Conservation (phyloP, 2,888 invertebrate species). For the Spodoptera littoralis region DNA sequence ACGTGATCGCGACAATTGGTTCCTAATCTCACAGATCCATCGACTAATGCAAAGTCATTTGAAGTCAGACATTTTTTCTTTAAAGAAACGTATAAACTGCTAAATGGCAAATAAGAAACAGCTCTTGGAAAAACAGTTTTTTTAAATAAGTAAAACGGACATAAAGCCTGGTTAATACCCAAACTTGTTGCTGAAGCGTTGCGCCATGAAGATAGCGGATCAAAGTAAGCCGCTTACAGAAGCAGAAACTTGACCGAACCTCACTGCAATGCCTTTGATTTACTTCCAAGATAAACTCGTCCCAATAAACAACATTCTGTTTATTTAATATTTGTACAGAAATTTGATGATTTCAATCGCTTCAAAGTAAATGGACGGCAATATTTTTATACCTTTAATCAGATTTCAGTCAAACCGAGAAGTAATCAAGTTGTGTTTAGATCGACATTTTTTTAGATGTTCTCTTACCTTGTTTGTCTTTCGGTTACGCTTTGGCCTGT, state of each 20-base stretch:
- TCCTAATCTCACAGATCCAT: conserved; percentile 35
- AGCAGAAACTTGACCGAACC: conserved; percentile 62
- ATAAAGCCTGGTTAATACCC: conserved; percentile 57
- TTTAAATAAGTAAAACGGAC: conserved; percentile 53
- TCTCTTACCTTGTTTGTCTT: too few species aligned
- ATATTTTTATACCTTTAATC: conserved; percentile 47
- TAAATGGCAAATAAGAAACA: conserved; percentile 23
- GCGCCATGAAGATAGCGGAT: conserved; percentile 63
- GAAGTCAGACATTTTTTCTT: not conserved
- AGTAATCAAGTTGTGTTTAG: conserved; percentile 19
- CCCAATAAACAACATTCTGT: conserved; percentile 42
- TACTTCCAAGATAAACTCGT: conserved; percentile 50
- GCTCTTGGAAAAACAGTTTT: conserved; percentile 35
- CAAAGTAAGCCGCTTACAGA: conserved; percentile 67
- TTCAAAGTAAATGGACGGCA: conserved; percentile 22
- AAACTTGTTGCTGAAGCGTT: conserved; percentile 64
- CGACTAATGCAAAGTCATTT: conserved; percentile 11
- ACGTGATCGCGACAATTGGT: conserved; percentile 26
- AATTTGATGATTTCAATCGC: conserved; percentile 40
- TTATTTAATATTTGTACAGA: conserved; percentile 51
- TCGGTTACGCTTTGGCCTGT: not conserved
- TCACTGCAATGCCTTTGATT: conserved; percentile 60
- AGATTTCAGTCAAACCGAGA: conserved; percentile 18
- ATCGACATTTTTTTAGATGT: conserved; percentile 17
- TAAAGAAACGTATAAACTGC: conserved; percentile 16